A percentile compares a stretch with the other conserved stretches of the same genome.
Evolutionary conservation across 2,888 invertebrate species (phyloP).

Genomic region (Macrosiphum euphorbiae): DNA sequence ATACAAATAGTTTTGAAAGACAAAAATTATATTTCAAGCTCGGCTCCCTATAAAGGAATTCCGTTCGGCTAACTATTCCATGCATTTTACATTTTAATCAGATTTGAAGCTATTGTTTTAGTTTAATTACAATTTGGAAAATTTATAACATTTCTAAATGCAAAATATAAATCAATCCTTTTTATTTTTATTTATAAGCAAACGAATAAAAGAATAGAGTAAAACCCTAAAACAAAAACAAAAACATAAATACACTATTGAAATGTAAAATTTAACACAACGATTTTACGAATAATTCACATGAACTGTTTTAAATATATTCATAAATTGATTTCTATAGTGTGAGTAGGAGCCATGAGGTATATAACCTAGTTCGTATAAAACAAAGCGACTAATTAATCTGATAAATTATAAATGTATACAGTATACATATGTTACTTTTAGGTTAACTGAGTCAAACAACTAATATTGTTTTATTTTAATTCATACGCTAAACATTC

Average conservation of each 20-base stretch:
- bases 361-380: neutral
- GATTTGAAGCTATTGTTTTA: slow-evolving; percentile 41
- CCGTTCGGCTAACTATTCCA: slow-evolving; percentile 24
- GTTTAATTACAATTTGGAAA: slow-evolving; percentile 41
- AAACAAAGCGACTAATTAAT: slow-evolving; percentile 49
- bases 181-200: neutral
- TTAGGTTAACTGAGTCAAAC: slow-evolving; percentile 29
- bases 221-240: neutral
- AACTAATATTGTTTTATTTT: slow-evolving; percentile 37
- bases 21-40: neutral
- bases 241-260: slow-evolving; percentile 26
- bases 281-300: slow-evolving; percentile 14
- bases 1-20: slow-evolving; percentile 45
- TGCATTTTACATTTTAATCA: slow-evolving; percentile 50
- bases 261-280: neutral
- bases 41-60: slow-evolving; percentile 26
- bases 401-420: slow-evolving; percentile 6
- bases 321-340: slow-evolving; percentile 13
- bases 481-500: slow-evolving; percentile 16
- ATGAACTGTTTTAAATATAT: neutral
- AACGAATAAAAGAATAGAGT: neutral
- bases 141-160: slow-evolving; percentile 7
- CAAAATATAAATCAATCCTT: slow-evolving; percentile 19
- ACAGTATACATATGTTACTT: slow-evolving; percentile 1
- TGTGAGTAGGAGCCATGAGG: neutral